Base-by-base conservation (phyloP, 2,888 invertebrate genomes). In the Lomographa bimaculata region DNA sequence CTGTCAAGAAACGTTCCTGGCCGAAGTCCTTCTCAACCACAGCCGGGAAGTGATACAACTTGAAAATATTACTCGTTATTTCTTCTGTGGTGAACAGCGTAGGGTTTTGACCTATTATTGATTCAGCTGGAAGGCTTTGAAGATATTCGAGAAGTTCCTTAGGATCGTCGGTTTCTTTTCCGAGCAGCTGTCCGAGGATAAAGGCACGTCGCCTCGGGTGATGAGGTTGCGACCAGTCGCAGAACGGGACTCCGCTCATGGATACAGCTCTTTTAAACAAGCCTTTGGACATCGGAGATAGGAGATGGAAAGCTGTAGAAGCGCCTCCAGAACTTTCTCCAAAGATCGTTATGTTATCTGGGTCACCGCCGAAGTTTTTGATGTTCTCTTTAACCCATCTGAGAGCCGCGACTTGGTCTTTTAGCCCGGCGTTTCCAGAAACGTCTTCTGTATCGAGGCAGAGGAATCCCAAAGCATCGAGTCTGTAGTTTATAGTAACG, bases 1-100 rank as follows among this genome's bases (percentile, higher is more conserved):
- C 65, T 0, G 56, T 60, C 10, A 78, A 20, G 25, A 77, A 77
- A 18, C 60, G 57, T 1, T 66, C 60, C 26, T 57, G 42, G 0
- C 74, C 74, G 32, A 71, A 68, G 41, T 71, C 48, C 55, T 75
- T 77, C 51, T 80, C 79, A 0, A 71, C 51, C 2, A 79, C 74
- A 4, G 76, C 71, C 3, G 69, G 67, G 11, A 75, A 78, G 34
- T 64, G 59, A 25, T 46, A 71, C 33, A 71, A 48, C 43, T 73
- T 73, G 0, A 63, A 2, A 2, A 59, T 8, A 12, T 62, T 65
- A 4, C 55, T 44, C 1, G 42, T 46, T 0, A 33, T 19, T 27
- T 65, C 59, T 54, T 78, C 79, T 6, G 53, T 54, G 3, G 60
- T 40, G 2, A 65, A 8, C 0, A 78, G 16, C 7, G 23, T 35